Percentiles rank a stretch among this genome's conserved stretches.
phyloP scores from a whole-genome alignment of 2,797 vertebrate species.

The Centropyge bicolor region DNA sequence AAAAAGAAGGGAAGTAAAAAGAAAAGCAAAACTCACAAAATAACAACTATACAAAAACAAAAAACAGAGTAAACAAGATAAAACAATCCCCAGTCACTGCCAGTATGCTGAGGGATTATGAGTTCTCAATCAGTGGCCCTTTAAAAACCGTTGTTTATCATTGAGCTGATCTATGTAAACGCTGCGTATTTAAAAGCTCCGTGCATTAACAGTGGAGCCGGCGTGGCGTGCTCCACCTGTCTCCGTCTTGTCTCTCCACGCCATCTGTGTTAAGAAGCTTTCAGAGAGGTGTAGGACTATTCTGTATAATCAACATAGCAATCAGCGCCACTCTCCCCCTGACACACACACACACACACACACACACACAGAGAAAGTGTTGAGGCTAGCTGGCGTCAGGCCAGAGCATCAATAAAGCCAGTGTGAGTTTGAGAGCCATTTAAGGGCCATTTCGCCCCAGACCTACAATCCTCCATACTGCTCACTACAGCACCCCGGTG shows the following conservation, averaged over 20 bases:
- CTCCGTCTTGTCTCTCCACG: conserved; percentile 53
- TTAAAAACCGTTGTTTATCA: conserved; percentile 9
- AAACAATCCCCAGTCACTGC: too few relatives aligned
- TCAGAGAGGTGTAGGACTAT: conserved; percentile 62
- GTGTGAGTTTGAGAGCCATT: conserved; percentile 86
- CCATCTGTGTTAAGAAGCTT: conserved; percentile 64
- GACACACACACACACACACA: conserved; percentile 50
- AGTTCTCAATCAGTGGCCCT: background rate
- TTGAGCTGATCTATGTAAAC: background rate
- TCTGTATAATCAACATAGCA: conserved; percentile 79
- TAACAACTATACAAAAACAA: too few relatives aligned
- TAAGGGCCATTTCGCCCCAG: conserved; percentile 84
- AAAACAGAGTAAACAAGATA: too few relatives aligned
- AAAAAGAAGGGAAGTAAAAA: too few relatives aligned
- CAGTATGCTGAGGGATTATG: background rate
- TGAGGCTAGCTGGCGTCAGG: conserved; percentile 76
- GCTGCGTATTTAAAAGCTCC: background rate
- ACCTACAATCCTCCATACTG: conserved; percentile 81
- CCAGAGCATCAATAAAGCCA: conserved; percentile 87
- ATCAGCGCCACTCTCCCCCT: conserved; percentile 63
- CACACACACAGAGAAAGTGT: conserved; percentile 34
- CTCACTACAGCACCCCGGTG: conserved; percentile 73
- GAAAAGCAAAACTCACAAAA: too few relatives aligned
- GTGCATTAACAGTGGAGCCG: background rate
- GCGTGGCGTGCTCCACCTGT: conserved; percentile 39